Base-by-base conservation (phyloP, 2,797 vertebrate species). In the Vireo griseus region DNA sequence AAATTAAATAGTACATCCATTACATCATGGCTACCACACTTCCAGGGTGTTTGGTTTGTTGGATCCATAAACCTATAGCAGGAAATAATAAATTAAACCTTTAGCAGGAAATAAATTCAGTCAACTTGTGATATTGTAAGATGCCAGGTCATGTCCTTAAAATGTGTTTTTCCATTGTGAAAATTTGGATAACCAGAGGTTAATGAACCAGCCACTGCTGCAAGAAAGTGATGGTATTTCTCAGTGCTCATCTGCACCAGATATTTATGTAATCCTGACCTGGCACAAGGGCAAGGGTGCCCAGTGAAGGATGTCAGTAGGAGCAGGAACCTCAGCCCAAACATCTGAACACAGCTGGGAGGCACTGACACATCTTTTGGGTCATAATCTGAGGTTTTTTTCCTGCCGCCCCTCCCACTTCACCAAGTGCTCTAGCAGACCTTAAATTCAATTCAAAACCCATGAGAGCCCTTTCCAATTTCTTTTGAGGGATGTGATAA, bases 211-310 rank as follows among this genome's bases (percentile, higher is more conserved):
- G 59, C 5, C 28, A 29, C 8, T 74, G 40, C 39, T 83, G 40
- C 11, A n/a, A 71, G 33, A 39, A 73, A 77, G 11, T 7, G 29
- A 21, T 48, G 21, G 24, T 31, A 55, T 28, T 16, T 44, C 29
- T 35, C 51, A 58, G 16, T 37, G 37, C 39, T 72, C 4, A 2
- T 42, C 61, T 77, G 21, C n/a, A 42, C 10, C 45, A 75, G 63
- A 24, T 5, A 12, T 47, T 57, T 39, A 4, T 31, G 8, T 2
- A 39, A 28, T 39, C 21, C 50, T 3, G 5, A n/a, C 13, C 17
- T 31, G n/a, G 48, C 4, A 5, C 2, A 8, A 76, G 28, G 31
- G 24, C 63, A 79, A 3, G 2, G 0, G 6, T 39, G n/a, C 26
- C 61, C 58, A 31, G 8, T 5, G 1, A 79, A 58, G 13, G 44